Conservation (phyloP, 2,888 invertebrate species). For the Diarsia brunnea region DNA sequence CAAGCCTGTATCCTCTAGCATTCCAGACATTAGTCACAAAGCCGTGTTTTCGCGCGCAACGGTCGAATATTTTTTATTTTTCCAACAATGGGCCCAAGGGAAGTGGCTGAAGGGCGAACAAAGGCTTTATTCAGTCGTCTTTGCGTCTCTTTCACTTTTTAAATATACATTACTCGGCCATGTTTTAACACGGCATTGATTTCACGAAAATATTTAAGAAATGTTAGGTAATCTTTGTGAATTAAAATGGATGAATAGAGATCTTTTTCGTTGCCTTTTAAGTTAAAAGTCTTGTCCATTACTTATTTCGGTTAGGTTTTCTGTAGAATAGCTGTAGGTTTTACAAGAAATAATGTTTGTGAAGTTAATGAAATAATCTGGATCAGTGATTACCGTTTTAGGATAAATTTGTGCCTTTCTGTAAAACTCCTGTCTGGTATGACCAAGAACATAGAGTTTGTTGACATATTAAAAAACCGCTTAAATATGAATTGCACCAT, state of each 20-base stretch:
- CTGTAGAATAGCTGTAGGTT: background rate
- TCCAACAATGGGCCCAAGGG: constrained; percentile 66
- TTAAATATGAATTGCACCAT: too few relatives aligned
- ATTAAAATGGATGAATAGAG: constrained; percentile 41
- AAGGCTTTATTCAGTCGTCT: constrained; percentile 65
- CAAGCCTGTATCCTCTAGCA: constrained; percentile 32
- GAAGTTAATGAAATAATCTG: background rate
- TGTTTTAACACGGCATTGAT: constrained; percentile 53
- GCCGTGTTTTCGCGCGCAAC: constrained; percentile 49
- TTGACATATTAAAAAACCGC: background rate
- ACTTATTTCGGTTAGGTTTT: background rate
- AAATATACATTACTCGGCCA: constrained; percentile 51
- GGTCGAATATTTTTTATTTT: constrained; percentile 56
- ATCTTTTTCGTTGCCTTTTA: constrained; percentile 24
- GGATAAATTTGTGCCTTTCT: background rate
- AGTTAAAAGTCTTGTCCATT: constrained; percentile 13
- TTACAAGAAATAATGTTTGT: background rate
- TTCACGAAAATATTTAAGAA: constrained; percentile 41
- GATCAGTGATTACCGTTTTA: background rate
- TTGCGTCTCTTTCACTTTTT: constrained; percentile 59
- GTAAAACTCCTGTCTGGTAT: background rate
- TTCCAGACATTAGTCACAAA: constrained; percentile 56
- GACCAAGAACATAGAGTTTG: background rate
- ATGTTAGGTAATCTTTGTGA: constrained; percentile 24
- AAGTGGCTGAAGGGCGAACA: constrained; percentile 68